phyloP scores from a whole-genome alignment of 2,113 vertebrate genomes.

The Pampusana beccarii region DNA sequence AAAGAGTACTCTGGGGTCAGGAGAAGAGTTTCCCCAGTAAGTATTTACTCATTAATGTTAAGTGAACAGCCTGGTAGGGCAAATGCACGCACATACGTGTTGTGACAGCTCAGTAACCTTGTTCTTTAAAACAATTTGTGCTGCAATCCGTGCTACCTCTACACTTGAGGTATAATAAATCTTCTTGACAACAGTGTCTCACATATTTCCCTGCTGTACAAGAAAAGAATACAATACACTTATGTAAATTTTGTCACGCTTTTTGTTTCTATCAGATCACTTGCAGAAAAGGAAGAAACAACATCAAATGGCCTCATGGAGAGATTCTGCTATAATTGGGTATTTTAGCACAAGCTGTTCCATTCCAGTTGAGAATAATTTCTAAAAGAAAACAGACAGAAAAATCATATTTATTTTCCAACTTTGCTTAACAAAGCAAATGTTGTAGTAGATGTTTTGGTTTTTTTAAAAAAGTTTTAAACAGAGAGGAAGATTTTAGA shows the following conservation, averaged over 20 bases:
- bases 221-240: constrained; percentile 2
- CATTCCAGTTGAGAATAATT: not conserved
- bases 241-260: not conserved
- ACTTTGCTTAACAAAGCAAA: not conserved
- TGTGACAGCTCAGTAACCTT: not conserved
- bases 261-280: not conserved
- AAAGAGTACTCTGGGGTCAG: not conserved
- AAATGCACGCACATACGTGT: rapidly evolving
- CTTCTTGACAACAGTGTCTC: not conserved
- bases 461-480: not conserved
- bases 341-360: constrained; percentile 25
- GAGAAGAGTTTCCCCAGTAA: not conserved
- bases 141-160: not conserved
- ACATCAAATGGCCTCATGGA: not conserved
- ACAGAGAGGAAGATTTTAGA: not conserved
- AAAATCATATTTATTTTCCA: not conserved
- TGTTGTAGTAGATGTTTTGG: not conserved
- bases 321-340: not conserved
- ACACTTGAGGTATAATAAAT: not conserved
- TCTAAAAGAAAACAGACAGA: not conserved
- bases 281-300: not conserved
- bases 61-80: not conserved
- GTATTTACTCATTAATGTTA: not conserved
- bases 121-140: not conserved
- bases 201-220: not conserved